phyloP scores from a whole-genome alignment of 2,113 vertebrate species.

The Pygoscelis adeliae region DNA sequence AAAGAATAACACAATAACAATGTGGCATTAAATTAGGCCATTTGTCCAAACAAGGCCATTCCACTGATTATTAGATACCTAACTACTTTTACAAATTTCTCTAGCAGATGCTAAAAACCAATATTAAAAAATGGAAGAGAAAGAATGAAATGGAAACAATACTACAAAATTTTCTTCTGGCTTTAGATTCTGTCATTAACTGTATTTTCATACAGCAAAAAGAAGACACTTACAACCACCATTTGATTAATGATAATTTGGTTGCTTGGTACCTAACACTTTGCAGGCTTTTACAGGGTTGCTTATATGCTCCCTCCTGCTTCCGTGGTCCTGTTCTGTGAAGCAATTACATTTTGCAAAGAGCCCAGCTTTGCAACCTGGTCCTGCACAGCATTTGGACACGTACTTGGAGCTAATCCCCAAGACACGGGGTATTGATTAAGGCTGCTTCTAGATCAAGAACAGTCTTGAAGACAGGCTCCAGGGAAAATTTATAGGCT shows the following conservation, averaged over 20 bases:
- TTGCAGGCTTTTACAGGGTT: background rate
- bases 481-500: background rate
- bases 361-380: background rate
- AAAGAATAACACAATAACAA: background rate
- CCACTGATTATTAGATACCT: background rate
- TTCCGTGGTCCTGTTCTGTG: background rate
- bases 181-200: background rate
- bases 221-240: background rate
- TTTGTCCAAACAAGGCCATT: background rate
- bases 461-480: background rate
- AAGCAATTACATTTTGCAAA: background rate
- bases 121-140: background rate
- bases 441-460: background rate
- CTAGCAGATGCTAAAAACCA: background rate
- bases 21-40: background rate
- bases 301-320: background rate
- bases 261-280: rapidly evolving
- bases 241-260: background rate
- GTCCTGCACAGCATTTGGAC: background rate
- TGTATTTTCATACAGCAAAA: background rate
- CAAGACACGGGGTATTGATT: background rate
- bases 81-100: background rate
- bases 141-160: background rate
- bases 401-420: rapidly evolving
- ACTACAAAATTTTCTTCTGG: background rate